These are phyloP conservation scores for Temnopleurus reevesii DNA, from an alignment of 53 echinoderm and acorn worm species.

Conservation along the genomic window DNA sequence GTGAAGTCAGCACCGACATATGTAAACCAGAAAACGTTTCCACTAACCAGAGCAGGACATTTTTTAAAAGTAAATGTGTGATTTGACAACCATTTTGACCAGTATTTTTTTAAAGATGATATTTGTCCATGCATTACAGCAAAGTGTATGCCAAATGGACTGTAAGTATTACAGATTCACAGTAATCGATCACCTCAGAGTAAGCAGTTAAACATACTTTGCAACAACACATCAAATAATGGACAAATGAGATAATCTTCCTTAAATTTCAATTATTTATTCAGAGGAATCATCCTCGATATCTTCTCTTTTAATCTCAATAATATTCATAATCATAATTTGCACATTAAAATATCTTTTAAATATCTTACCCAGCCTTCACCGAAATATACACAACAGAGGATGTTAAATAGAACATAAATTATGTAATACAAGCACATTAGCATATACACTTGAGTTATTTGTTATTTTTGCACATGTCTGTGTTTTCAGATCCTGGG, in stretches of 20 bases:
- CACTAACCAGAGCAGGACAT: too few species aligned
- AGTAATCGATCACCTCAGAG: too few species aligned
- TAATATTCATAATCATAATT: conserved; percentile 34
- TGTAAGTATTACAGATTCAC: too few species aligned
- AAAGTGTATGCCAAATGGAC: too few species aligned
- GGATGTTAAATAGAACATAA: conserved; percentile 51
- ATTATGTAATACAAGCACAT: background rate
- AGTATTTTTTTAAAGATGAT: too few species aligned
- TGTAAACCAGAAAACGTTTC: too few species aligned
- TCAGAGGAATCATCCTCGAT: conserved; percentile 23
- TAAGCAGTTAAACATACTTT: too few species aligned
- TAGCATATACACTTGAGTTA: background rate
- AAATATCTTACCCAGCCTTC: conserved; percentile 16
- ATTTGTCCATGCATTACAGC: too few species aligned
- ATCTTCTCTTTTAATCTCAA: background rate
- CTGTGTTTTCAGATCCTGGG: background rate
- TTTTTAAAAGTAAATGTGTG: too few species aligned
- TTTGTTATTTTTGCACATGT: conserved; percentile 1
- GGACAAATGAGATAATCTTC: background rate
- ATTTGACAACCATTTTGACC: too few species aligned
- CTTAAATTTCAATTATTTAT: conserved; percentile 39
- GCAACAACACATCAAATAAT: background rate
- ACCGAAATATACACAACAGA: conserved; percentile 58
- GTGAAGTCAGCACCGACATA: too few species aligned
- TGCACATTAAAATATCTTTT: conserved; percentile 32